Evolutionary conservation across 2,888 invertebrate species (phyloP), one percentile per base, ranked within the genome.

Genomic region (Neoascia interrupta): DNA sequence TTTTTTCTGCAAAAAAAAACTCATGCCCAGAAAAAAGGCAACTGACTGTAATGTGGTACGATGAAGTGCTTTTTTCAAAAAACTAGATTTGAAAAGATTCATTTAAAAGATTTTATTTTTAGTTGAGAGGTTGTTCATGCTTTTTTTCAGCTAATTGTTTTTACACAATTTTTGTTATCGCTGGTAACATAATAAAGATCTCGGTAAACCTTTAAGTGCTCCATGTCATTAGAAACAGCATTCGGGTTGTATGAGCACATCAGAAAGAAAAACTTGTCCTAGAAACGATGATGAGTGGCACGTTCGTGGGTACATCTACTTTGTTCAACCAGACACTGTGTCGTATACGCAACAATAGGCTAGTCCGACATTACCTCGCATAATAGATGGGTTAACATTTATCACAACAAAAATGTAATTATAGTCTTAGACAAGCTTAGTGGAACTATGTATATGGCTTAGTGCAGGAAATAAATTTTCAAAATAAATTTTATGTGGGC

Each of bases 331-430:
- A 39, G 39, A 47, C 56, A 66, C 56, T 56, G 19, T 66, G 66
- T 13, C 47, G 66, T 56, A 66, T 56, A 39, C 56, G 56, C 11
- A 56, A 56, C 66, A 66, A 66, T 34, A 66, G 53, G 34, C 10
- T 21, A 13, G 31, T 15, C 6, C 5, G 41, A 43, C 16, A n/a
- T n/a, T 45, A 10, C 36, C 18, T 15, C 13, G 21, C 23, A 23
- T 15, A 53, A 66, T 39, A 56, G 47, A 66, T 66, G 54, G 11
- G 47, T 15, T 31, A 13, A 47, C 41, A 66, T 66, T 66, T 64
- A 43, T 64, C 53, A 64, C 63, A 53, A 64, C 63, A 64, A 53
- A 64, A 64, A 64, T 53, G 63, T 64, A 64, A 45, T 66, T 66
- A 54, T 66, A 19, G 43, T 45, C 64, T 66, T 26, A 28, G 34